Percentiles rank a stretch among this genome's conserved stretches.
phyloP scores from a whole-genome alignment of 92 coral and sea anemone genomes.

The Meandrina meandrites region DNA sequence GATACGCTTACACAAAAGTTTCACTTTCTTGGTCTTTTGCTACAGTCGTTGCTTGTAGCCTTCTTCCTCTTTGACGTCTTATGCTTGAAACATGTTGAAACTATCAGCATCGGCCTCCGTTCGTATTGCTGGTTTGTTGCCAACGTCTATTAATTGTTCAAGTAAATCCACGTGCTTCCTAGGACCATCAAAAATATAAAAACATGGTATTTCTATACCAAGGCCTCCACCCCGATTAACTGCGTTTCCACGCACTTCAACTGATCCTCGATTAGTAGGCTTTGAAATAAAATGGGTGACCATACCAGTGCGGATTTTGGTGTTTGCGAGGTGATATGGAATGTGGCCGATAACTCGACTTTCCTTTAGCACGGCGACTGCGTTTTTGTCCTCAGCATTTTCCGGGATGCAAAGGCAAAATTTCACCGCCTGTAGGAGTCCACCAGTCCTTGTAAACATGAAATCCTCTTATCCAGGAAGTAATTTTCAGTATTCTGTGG shows the following conservation, averaged over 20 bases:
- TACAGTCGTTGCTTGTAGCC: conserved; percentile 20
- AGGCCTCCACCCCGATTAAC: conserved; percentile 54
- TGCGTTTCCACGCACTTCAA: conserved; percentile 52
- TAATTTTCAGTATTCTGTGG: conserved; percentile 34
- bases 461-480: conserved; percentile 56
- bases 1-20: conserved; percentile 12
- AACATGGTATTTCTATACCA: conserved; percentile 59
- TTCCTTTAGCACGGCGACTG: conserved; percentile 40
- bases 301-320: conserved; percentile 42
- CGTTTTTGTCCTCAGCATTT: conserved; percentile 56
- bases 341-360: conserved; percentile 39
- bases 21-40: conserved; percentile 39
- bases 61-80: conserved; percentile 46
- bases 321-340: conserved; percentile 59
- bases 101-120: conserved; percentile 45
- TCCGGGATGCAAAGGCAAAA: conserved; percentile 54
- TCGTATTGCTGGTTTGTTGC: conserved; percentile 53
- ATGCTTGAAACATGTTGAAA: conserved; percentile 41
- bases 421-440: conserved; percentile 44
- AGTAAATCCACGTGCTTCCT: conserved; percentile 46
- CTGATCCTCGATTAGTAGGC: conserved; percentile 60
- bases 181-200: conserved; percentile 42
- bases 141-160: conserved; percentile 53
- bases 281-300: conserved; percentile 16
- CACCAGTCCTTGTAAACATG: conserved; percentile 57